These are phyloP conservation scores for Lepas anatifera DNA, from an alignment of 2,888 invertebrate species.

Conservation along the genomic window DNA sequence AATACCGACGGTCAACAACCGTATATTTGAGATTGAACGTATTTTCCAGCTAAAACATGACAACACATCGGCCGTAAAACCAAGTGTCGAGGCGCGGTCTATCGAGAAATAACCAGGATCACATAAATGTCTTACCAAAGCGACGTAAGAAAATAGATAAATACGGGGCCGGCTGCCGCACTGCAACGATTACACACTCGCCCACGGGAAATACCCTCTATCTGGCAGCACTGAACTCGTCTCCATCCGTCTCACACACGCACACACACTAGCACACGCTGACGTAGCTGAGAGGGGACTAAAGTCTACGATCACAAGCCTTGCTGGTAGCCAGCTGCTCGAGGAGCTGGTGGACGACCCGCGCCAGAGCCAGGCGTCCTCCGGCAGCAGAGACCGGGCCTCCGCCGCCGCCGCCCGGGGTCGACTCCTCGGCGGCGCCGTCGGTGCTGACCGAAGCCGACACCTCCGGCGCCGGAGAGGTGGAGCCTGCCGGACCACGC, in stretches of 20 bases:
- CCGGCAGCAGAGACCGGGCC: too few relatives aligned
- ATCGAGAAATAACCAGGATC: conserved; percentile 3
- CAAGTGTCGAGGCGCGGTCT: background rate
- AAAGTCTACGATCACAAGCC: conserved; percentile 5
- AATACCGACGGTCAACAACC: background rate
- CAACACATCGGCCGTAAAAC: background rate
- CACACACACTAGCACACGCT: too few relatives aligned
- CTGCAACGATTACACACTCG: too few relatives aligned
- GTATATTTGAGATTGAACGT: background rate
- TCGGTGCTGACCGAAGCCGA: background rate
- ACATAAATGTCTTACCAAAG: conserved; percentile 10
- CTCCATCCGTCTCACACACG: too few relatives aligned
- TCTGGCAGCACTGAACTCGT: too few relatives aligned
- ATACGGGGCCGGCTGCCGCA: too few relatives aligned
- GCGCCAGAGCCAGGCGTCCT: background rate
- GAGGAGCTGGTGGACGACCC: background rate
- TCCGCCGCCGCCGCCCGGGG: background rate
- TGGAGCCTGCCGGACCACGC: background rate
- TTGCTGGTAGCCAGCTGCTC: background rate
- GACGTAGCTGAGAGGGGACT: background rate
- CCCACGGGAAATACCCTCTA: too few relatives aligned
- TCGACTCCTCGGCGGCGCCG: background rate
- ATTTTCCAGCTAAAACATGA: background rate
- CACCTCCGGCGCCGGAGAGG: background rate
- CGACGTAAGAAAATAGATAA: conserved; percentile 12